phyloP scores from a whole-genome alignment of 1,140 invertebrate genomes.

The Ceratina calcarata region DNA sequence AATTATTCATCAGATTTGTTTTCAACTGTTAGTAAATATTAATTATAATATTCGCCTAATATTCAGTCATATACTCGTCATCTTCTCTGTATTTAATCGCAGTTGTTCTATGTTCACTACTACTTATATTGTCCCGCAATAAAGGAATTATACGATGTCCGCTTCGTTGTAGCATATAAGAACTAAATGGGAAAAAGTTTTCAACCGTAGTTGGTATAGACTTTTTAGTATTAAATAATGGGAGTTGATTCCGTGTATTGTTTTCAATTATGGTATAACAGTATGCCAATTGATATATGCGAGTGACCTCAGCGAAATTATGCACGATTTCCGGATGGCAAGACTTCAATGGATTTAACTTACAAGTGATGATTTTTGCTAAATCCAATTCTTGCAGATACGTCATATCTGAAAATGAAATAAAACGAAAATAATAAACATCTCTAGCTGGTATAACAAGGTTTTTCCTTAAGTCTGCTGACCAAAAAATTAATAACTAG shows the following conservation, averaged over 20 bases:
- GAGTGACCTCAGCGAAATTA: conserved; percentile 91
- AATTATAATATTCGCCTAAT: conserved; percentile 1
- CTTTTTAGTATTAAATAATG: conserved; percentile 79
- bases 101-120: not conserved
- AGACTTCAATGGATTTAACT: conserved; percentile 91
- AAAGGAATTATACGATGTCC: conserved; percentile 73
- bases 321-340: conserved; percentile 89
- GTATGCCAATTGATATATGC: conserved; percentile 94
- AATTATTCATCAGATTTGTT: not conserved
- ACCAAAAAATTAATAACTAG: conserved; percentile 50
- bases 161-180: conserved; percentile 84
- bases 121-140: conserved; percentile 65
- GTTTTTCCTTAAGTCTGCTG: no score
- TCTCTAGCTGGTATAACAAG: no score
- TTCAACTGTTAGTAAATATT: no score
- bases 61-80: conserved; percentile 32
- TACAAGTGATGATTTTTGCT: conserved; percentile 89
- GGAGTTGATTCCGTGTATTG: conserved; percentile 87
- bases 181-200: conserved; percentile 91
- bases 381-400: conserved; percentile 91
- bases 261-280: conserved; percentile 94
- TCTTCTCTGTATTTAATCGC: conserved; percentile 14
- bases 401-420: conserved; percentile 85
- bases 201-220: conserved; percentile 81
- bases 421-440: conserved; percentile 36